These are phyloP conservation scores for Rhynchomys soricoides DNA, from an alignment of 2,113 vertebrate genomes.

Conservation along the genomic window DNA sequence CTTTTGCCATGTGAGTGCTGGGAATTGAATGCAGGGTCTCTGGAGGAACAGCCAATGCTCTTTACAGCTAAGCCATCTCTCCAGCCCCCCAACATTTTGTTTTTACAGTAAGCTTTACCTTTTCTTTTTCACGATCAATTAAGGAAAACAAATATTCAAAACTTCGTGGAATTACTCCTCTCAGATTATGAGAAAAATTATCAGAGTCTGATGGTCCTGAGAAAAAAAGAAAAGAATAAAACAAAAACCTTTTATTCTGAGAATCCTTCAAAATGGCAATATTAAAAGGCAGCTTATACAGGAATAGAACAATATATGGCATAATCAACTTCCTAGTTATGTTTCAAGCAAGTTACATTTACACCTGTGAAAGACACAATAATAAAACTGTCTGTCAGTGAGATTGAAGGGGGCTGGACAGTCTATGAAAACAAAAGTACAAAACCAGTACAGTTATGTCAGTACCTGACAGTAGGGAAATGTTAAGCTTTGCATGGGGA, in stretches of 20 bases:
- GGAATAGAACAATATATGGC: not conserved
- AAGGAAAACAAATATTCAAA: slow-evolving; percentile 98
- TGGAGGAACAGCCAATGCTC: not conserved
- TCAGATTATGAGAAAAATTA: slow-evolving; percentile 94
- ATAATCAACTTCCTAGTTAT: not conserved
- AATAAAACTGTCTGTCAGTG: not conserved
- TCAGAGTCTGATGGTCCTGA: slow-evolving; percentile 95
- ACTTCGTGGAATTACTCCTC: slow-evolving; percentile 96
- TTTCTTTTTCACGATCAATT: slow-evolving; percentile 95
- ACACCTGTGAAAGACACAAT: not conserved
- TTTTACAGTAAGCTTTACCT: slow-evolving; percentile 83
- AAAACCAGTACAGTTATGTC: not conserved
- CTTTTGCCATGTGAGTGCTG: not conserved
- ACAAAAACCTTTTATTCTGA: slow-evolving; percentile 27
- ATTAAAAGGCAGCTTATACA: slow-evolving; percentile 22
- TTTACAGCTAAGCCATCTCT: not conserved
- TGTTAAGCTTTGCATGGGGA: not conserved
- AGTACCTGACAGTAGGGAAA: not conserved
- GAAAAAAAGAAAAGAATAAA: slow-evolving; percentile 8
- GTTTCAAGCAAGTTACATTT: not conserved
- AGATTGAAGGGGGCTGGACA: not conserved
- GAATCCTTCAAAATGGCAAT: slow-evolving; percentile 40
- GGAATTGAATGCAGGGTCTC: not conserved
- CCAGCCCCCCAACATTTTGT: not conserved
- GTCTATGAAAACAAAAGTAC: not conserved